Conservation (phyloP, 2,113 vertebrate species). For the Notechis scutatus region DNA sequence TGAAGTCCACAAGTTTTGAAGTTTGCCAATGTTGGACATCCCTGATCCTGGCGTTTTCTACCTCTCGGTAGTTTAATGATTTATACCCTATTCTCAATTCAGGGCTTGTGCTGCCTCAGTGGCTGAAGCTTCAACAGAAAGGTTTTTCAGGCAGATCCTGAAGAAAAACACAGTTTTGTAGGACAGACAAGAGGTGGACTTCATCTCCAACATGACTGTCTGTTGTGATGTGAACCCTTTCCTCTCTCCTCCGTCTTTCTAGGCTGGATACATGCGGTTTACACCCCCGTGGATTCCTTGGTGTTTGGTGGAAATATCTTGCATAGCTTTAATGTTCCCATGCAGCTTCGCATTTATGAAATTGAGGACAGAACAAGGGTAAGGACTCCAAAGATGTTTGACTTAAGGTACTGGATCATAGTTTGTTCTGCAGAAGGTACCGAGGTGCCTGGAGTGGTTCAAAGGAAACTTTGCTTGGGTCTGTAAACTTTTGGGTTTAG, state of each 20-base stretch:
- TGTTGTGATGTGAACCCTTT: constrained; percentile 26
- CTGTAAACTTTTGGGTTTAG: constrained; percentile 15
- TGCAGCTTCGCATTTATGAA: constrained; percentile 95
- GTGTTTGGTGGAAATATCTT: constrained; percentile 98
- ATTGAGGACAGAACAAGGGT: constrained; percentile 98
- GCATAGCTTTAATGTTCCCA: constrained; percentile 99
- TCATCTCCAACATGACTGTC: not conserved
- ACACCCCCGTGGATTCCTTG: constrained; percentile 93
- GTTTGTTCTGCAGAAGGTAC: not conserved
- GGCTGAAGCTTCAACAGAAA: not conserved
- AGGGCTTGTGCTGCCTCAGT: not conserved
- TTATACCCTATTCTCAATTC: not conserved
- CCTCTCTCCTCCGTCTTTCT: constrained; percentile 49
- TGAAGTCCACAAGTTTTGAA: not conserved
- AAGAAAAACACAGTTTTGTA: not conserved
- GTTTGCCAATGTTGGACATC: not conserved
- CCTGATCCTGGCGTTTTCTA: not conserved
- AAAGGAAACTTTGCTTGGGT: constrained; percentile 35
- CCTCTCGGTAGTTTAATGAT: too few species aligned
- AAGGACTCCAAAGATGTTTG: constrained; percentile 56
- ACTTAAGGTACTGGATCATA: constrained; percentile 1
- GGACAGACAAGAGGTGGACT: not conserved
- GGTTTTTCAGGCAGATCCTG: not conserved
- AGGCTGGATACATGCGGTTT: constrained; percentile 98
- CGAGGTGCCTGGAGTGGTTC: constrained; percentile 4